Conservation (phyloP, 2,113 vertebrate genomes). For the Narcine bancroftii region DNA sequence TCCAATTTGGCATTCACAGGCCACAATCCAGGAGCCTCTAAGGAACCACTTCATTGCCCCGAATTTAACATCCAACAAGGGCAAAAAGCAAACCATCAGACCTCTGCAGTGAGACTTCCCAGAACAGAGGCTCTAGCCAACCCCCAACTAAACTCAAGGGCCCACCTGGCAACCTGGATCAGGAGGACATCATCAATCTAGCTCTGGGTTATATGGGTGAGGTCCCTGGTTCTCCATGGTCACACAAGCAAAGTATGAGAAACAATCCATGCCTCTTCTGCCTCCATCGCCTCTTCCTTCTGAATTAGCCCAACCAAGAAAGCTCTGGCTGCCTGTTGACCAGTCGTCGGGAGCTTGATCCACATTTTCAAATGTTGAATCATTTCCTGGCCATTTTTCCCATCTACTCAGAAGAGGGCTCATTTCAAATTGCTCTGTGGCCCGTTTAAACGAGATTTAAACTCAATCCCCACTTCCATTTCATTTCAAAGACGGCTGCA, state of each 20-base stretch:
- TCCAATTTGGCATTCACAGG: background rate
- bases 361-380: background rate
- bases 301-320: background rate
- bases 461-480: background rate
- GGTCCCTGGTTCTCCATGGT: background rate
- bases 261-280: background rate
- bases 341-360: background rate
- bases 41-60: background rate
- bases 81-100: background rate
- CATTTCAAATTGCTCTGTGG: background rate
- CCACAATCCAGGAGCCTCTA: background rate
- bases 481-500: background rate
- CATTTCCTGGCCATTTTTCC: background rate
- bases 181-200: background rate
- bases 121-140: background rate
- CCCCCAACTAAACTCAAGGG: background rate
- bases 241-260: background rate
- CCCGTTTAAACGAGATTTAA: background rate
- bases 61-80: background rate
- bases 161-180: background rate
- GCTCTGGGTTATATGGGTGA: background rate
- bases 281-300: background rate
- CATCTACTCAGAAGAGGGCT: background rate
- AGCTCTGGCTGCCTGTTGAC: background rate
- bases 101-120: background rate